Evolutionary conservation across 2,113 vertebrate genomes (phyloP).

Genomic region (Grantiella picta): DNA sequence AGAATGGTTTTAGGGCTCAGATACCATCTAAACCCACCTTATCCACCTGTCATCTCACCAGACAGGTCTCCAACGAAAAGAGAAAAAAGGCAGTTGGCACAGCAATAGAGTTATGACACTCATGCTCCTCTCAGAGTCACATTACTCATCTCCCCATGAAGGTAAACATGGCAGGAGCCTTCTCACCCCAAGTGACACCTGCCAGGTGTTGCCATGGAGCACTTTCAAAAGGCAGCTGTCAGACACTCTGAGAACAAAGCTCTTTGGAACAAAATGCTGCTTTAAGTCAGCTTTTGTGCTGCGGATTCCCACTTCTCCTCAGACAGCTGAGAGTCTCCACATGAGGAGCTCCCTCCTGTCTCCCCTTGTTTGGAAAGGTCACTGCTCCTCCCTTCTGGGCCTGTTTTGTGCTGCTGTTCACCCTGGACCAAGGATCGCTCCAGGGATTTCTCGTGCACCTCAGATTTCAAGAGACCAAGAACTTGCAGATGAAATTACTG

Average conservation of each 20-base stretch:
- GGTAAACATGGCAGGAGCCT: neutral
- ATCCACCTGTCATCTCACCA: neutral
- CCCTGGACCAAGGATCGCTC: accelerated
- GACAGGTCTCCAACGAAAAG: neutral
- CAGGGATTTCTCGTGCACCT: neutral
- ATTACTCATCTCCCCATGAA: neutral
- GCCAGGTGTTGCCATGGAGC: neutral
- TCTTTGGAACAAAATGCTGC: neutral
- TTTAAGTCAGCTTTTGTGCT: neutral
- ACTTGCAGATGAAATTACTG: neutral
- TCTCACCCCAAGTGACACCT: neutral
- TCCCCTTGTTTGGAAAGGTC: neutral
- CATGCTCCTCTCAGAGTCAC: neutral
- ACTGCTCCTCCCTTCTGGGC: neutral
- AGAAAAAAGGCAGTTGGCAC: neutral
- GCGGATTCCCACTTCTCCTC: neutral
- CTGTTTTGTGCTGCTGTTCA: neutral
- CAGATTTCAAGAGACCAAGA: neutral
- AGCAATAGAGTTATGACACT: neutral
- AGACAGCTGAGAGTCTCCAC: neutral
- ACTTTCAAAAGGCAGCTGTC: neutral
- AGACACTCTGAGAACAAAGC: neutral
- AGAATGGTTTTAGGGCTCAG: neutral
- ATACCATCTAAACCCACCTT: neutral
- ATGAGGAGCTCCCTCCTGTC: neutral